These are phyloP conservation scores for Hemitrygon akajei DNA, from an alignment of 2,797 vertebrate genomes.

Conservation along the genomic window DNA sequence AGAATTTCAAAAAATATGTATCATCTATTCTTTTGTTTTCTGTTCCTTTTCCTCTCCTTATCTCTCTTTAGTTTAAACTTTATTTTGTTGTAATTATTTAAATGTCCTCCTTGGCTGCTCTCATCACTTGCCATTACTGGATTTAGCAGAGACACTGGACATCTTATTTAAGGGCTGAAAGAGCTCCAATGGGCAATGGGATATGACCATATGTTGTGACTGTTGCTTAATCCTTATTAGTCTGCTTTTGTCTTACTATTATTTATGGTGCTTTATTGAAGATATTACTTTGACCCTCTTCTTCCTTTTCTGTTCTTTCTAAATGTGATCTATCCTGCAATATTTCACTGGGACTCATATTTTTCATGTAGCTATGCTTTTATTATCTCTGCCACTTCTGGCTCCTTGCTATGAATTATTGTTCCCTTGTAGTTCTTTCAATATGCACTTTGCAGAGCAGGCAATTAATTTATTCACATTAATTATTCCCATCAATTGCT, in stretches of 20 bases:
- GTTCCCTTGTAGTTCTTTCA: neutral
- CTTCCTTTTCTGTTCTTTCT: neutral
- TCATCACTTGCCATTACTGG: neutral
- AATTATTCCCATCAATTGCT: neutral
- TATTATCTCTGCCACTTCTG: neutral
- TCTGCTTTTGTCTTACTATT: neutral
- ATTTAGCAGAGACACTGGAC: neutral
- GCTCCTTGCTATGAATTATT: neutral
- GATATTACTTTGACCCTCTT: neutral
- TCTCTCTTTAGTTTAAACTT: neutral
- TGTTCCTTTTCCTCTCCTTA: neutral
- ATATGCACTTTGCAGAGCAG: neutral
- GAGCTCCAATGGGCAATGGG: neutral
- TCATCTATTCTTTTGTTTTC: neutral
- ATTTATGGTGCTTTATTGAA: neutral
- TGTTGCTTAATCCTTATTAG: neutral
- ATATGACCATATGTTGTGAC: neutral
- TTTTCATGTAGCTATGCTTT: neutral
- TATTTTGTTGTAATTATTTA: neutral
- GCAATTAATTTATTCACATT: neutral
- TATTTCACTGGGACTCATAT: neutral
- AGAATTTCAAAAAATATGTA: no score
- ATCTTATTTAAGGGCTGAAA: neutral
- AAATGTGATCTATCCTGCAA: neutral
- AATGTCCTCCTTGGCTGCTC: neutral